Evolutionary conservation across 1,140 invertebrate species (phyloP).

Genomic region (Maniola jurtina): DNA sequence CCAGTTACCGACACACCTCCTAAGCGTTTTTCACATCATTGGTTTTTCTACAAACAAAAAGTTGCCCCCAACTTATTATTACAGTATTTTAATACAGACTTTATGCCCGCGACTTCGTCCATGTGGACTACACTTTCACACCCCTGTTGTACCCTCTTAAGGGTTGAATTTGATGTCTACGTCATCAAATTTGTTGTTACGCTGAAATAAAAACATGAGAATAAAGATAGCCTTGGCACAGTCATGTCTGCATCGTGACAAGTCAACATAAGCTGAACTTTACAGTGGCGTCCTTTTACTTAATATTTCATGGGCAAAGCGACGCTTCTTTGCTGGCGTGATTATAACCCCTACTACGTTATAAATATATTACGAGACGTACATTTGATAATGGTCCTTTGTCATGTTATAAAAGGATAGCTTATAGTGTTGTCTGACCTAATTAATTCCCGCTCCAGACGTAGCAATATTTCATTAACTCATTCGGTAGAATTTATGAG

Average conservation of each 20-base stretch:
- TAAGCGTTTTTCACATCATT: constrained; percentile 16
- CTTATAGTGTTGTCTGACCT: neutral
- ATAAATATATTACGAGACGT: neutral
- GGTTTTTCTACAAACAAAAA: constrained; percentile 6
- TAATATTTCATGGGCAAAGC: constrained; percentile 10
- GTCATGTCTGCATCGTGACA: constrained; percentile 22
- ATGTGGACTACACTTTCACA: no score
- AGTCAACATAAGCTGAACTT: constrained; percentile 27
- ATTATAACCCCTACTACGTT: neutral
- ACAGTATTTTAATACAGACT: neutral
- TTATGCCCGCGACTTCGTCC: no score
- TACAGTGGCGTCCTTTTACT: constrained; percentile 16
- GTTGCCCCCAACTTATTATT: neutral
- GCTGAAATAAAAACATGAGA: constrained; percentile 3
- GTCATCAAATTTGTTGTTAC: no score
- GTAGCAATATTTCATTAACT: neutral
- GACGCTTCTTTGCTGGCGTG: constrained; percentile 4
- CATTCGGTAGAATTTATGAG: neutral
- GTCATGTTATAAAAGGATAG: neutral
- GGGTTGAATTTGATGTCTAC: no score
- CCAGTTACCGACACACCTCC: constrained; percentile 11
- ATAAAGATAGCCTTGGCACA: constrained; percentile 1
- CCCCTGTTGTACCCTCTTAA: no score
- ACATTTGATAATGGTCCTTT: neutral
- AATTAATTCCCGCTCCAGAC: neutral